Base-by-base conservation (phyloP, 2,888 invertebrate genomes). In the Leptopilina drosophilae region DNA sequence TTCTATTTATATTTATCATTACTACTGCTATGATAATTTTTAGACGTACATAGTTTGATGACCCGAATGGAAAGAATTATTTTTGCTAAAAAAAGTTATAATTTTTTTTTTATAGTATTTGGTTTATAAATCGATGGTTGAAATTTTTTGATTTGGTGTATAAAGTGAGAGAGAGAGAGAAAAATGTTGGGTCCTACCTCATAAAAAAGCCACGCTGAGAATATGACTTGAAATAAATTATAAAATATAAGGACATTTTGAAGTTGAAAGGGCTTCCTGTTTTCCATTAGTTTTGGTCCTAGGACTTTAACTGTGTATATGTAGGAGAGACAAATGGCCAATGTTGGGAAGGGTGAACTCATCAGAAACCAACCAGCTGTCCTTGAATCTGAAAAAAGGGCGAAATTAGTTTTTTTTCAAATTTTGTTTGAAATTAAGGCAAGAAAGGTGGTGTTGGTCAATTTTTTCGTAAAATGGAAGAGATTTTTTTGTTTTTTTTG, bases 331-430 rank as follows among this genome's bases (percentile, higher is more conserved):
- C 98, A 98, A 93, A 98, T 96, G 92, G 96, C 93, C 92, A 98
- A 93, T 87, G 98, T 98, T 89, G 98, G 98, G 90, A 97, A 95
- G 83, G 98, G 98, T 87, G 97, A 97, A 90, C 96, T 96, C 97
- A 99, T 98, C 93, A 98, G 94, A 89, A 96, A 95, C 97, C 97
- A 98, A 92, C 96, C 95, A 92, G 96, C 97, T 88, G 98, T 97
- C 91, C 98, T 94, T 83, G 95, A 94, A 94, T 97, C 97, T 97
- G 94, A 65, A 49, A 80, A 80, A 85, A 84, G 84, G 87, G 86
- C 53, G 73, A 46, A 12, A 26, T 26, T 33, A 33, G 33, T 33
- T 5, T 4, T 33, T 33, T 65, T 56, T 75, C 4, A 65, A 75
- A 64, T 75, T 59, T 56, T 76, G 66, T 40, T 77, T 14, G 46